phyloP scores from a whole-genome alignment of 2,797 vertebrate genomes.

The Spea hammondii region DNA sequence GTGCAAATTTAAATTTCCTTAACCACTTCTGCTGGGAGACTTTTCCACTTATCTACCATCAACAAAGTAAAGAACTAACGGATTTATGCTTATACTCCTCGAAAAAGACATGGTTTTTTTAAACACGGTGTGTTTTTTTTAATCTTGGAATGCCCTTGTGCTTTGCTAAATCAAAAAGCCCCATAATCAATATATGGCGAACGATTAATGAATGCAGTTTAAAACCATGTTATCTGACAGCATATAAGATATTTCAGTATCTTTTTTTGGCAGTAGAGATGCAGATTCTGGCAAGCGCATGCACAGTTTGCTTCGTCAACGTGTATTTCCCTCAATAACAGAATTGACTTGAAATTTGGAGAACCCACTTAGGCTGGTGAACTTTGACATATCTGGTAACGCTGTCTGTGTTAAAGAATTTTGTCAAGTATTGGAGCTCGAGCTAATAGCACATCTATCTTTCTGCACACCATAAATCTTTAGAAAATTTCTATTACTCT shows the following conservation, averaged over 20 bases:
- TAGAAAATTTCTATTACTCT: conserved; percentile 84
- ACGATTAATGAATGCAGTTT: neutral
- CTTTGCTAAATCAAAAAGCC: neutral
- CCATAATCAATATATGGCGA: neutral
- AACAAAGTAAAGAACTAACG: too few relatives aligned
- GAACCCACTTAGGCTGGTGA: conserved; percentile 77
- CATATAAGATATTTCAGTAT: conserved; percentile 77
- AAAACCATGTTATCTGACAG: conserved; percentile 70
- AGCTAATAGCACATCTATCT: conserved; percentile 83
- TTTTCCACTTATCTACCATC: too few relatives aligned
- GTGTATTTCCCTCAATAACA: conserved; percentile 74
- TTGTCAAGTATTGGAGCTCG: conserved; percentile 77
- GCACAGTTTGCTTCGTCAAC: conserved; percentile 70
- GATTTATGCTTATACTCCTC: too few relatives aligned
- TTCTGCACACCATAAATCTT: conserved; percentile 80
- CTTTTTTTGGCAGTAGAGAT: conserved; percentile 72
- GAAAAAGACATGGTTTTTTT: too few relatives aligned
- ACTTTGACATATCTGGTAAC: conserved; percentile 78
- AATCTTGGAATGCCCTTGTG: neutral
- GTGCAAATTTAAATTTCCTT: too few relatives aligned
- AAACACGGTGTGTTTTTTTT: neutral
- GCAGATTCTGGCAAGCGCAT: conserved; percentile 72
- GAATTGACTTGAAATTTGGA: conserved; percentile 74
- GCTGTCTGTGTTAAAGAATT: conserved; percentile 77
- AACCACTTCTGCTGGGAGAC: too few relatives aligned